phyloP scores from a whole-genome alignment of 2,888 invertebrate genomes.

The Synergus gifuensis region DNA sequence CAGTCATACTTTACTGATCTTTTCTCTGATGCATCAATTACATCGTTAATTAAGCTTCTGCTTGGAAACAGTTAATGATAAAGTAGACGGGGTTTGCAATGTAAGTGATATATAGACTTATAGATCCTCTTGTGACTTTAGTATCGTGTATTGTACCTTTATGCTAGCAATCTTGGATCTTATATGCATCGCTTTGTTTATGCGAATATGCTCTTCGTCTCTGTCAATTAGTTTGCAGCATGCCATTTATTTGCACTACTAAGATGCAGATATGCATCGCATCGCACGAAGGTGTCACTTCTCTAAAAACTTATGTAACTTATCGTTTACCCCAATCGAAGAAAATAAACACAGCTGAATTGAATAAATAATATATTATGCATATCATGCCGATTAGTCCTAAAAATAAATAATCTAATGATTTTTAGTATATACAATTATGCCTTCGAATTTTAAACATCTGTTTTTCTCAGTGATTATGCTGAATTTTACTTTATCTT shows the following conservation, averaged over 20 bases:
- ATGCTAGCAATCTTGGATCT: not conserved
- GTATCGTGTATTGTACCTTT: constrained; percentile 2
- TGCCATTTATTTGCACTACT: not conserved
- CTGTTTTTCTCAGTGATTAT: too few relatives aligned
- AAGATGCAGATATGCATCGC: constrained; percentile 1
- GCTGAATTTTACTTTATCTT: too few relatives aligned
- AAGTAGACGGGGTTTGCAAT: not conserved
- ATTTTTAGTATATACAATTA: not conserved
- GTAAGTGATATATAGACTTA: constrained; percentile 4
- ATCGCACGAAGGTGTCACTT: not conserved
- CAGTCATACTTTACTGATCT: too few relatives aligned
- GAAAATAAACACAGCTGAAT: not conserved
- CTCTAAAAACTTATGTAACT: not conserved
- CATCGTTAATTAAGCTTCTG: not conserved
- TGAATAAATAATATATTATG: not conserved
- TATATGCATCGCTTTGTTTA: constrained; percentile 1
- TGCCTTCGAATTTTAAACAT: too few relatives aligned
- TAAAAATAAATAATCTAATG: not conserved
- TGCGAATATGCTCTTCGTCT: not conserved
- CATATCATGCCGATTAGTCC: not conserved
- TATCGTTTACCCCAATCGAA: constrained; percentile 1
- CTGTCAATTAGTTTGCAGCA: not conserved
- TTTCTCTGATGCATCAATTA: too few relatives aligned
- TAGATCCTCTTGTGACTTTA: not conserved
- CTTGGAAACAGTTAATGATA: not conserved